phyloP scores from a whole-genome alignment of 2,888 invertebrate genomes.

The Sisyra terminalis region DNA sequence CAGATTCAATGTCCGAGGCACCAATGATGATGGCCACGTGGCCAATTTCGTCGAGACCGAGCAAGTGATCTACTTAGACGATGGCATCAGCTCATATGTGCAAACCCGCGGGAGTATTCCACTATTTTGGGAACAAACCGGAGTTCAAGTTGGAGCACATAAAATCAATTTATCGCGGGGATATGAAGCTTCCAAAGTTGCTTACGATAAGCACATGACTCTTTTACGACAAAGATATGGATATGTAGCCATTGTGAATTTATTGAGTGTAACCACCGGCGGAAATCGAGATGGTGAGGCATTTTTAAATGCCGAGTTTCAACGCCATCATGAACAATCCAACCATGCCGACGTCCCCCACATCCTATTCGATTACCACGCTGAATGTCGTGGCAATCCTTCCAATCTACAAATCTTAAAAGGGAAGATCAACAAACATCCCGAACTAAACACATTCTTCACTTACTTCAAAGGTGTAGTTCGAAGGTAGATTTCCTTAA shows the following conservation, averaged over 20 bases:
- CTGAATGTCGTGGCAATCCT: conserved; percentile 75
- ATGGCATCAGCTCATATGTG: conserved; percentile 75
- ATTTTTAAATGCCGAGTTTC: conserved; percentile 84
- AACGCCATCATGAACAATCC: conserved; percentile 75
- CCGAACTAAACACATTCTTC: conserved; percentile 38
- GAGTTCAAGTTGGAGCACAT: conserved; percentile 96
- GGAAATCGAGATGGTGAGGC: conserved; percentile 93
- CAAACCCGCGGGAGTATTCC: conserved; percentile 95
- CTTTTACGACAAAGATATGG: conserved; percentile 83
- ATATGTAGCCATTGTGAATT: conserved; percentile 78
- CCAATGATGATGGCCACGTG: conserved; percentile 97
- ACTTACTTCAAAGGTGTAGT: conserved; percentile 28
- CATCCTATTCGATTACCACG: conserved; percentile 91
- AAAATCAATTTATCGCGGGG: conserved; percentile 95
- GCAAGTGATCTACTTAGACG: conserved; percentile 86
- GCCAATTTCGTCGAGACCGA: conserved; percentile 99
- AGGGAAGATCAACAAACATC: conserved; percentile 53
- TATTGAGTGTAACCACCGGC: conserved; percentile 77
- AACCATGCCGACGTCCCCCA: conserved; percentile 68
- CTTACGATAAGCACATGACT: conserved; percentile 80
- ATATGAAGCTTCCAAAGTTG: conserved; percentile 83
- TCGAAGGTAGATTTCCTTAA: no score
- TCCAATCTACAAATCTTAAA: conserved; percentile 68
- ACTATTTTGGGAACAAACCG: conserved; percentile 98
- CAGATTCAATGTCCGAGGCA: conserved; percentile 94